These are phyloP conservation scores for Alexandromys oeconomus DNA, from an alignment of 2,797 vertebrate species.

Conservation along the genomic window DNA sequence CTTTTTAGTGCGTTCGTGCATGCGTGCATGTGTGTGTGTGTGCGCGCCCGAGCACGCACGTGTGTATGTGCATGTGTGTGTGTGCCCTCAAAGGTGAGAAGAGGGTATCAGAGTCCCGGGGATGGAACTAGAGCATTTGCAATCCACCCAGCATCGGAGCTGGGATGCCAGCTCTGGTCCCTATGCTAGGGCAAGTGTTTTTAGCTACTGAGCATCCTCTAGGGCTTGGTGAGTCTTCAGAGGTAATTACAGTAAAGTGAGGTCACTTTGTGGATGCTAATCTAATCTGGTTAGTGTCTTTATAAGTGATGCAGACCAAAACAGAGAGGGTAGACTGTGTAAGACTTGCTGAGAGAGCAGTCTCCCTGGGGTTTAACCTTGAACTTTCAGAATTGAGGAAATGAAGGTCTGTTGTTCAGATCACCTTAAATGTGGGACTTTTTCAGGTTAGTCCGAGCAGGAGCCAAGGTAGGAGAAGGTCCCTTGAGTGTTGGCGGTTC, in stretches of 20 bases:
- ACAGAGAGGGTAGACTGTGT: accelerated
- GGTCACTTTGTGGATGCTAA: background rate
- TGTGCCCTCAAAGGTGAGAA: background rate
- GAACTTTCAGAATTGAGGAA: background rate
- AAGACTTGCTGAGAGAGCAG: accelerated
- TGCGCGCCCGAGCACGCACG: too few relatives aligned
- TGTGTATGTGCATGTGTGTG: background rate
- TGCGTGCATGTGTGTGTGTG: background rate
- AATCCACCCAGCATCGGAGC: background rate
- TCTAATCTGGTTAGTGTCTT: background rate
- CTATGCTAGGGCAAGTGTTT: background rate
- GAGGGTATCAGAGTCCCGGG: background rate
- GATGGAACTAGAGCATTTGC: background rate
- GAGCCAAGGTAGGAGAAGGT: background rate
- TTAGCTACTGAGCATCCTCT: background rate
- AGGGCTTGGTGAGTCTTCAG: background rate
- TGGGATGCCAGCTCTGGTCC: background rate
- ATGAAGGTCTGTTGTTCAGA: background rate
- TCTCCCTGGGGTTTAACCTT: too few relatives aligned
- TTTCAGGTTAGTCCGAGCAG: accelerated
- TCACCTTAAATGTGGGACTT: accelerated
- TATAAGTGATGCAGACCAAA: background rate
- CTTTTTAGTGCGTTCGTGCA: background rate
- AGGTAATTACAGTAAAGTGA: background rate
- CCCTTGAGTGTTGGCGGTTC: background rate